Conservation (phyloP, 2,113 vertebrate genomes). For the Thalassarche chlororhynchos region DNA sequence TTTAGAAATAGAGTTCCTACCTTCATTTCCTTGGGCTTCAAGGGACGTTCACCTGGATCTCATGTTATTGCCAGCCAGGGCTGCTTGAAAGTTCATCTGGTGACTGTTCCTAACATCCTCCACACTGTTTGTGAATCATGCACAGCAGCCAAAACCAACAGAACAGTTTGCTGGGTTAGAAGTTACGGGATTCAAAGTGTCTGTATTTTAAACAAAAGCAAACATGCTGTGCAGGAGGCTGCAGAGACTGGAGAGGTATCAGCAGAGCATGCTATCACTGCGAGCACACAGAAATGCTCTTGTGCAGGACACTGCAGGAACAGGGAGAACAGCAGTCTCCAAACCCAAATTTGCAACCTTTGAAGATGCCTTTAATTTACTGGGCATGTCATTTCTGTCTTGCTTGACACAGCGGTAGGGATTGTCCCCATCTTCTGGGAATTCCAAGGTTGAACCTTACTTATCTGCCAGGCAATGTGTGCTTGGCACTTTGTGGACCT, state of each 20-base stretch:
- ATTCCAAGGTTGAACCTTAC: not conserved
- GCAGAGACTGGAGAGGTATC: not conserved
- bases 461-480: not conserved
- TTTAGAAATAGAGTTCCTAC: not conserved
- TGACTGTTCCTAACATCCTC: not conserved
- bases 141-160: not conserved
- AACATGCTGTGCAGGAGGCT: not conserved
- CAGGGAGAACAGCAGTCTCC: not conserved
- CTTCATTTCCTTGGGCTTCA: not conserved
- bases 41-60: not conserved
- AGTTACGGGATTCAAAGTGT: not conserved
- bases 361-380: not conserved
- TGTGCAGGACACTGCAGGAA: not conserved
- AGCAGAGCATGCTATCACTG: not conserved
- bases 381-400: not conserved
- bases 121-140: not conserved
- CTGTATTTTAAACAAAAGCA: not conserved
- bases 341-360: not conserved
- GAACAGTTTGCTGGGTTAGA: not conserved
- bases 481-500: not conserved
- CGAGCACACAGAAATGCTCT: fast-evolving
- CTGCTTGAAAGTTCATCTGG: not conserved
- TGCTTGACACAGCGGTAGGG: not conserved
- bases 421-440: not conserved
- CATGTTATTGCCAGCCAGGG: not conserved